phyloP scores from a whole-genome alignment of 2,113 vertebrate genomes.

The Malaclemys terrapin region DNA sequence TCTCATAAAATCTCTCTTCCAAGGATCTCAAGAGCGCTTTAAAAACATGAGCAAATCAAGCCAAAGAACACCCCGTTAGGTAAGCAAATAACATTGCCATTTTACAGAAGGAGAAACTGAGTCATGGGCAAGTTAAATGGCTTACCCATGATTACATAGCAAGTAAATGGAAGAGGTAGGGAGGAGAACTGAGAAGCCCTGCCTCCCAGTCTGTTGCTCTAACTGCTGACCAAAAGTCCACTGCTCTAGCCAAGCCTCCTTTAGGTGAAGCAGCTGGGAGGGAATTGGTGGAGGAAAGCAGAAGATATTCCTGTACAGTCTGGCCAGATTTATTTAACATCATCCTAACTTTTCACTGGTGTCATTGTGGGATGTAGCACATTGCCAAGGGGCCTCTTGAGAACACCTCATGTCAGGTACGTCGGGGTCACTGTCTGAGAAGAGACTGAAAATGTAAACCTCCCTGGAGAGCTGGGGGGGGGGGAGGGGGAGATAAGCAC shows the following conservation, averaged over 20 bases:
- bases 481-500: not conserved
- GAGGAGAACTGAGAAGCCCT: not conserved
- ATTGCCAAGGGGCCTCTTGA: not conserved
- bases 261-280: not conserved
- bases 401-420: slow-evolving; percentile 6
- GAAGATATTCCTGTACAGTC: not conserved
- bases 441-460: slow-evolving; percentile 48
- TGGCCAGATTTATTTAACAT: not conserved
- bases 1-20: not conserved
- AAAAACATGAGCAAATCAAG: not conserved
- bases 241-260: not conserved
- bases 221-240: not conserved
- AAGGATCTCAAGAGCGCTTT: not conserved
- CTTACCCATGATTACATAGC: not conserved
- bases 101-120: not conserved
- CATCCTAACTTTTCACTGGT: not conserved
- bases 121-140: not conserved
- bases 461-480: slow-evolving; percentile 46
- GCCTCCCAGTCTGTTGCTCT: not conserved
- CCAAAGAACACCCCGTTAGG: not conserved
- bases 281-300: not conserved
- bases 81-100: not conserved
- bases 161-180: not conserved
- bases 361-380: not conserved
- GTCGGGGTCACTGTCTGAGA: not conserved